Percentiles rank a stretch among this genome's conserved stretches.
Conservation (phyloP, 1,140 invertebrate species). For the Phymastichus coffea region DNA sequence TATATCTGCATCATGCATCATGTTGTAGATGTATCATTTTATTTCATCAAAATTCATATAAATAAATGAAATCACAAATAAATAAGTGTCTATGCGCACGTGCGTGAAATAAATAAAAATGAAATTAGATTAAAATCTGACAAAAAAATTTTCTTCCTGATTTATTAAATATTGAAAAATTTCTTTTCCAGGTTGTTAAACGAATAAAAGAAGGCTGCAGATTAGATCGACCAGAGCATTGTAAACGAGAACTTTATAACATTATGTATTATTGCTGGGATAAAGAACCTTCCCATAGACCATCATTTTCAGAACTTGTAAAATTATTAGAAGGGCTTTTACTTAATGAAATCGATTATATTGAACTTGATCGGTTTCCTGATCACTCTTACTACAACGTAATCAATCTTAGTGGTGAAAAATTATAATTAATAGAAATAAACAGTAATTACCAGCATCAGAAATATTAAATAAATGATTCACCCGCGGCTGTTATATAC, state of each 20-base stretch:
- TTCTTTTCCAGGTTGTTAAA: conserved; percentile 64
- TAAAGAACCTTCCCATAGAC: conserved; percentile 73
- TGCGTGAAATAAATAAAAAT: too few species aligned
- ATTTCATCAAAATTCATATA: too few species aligned
- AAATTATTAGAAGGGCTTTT: conserved; percentile 77
- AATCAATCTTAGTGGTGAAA: conserved; percentile 80
- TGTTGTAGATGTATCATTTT: too few species aligned
- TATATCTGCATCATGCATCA: too few species aligned
- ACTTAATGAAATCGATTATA: conserved; percentile 88
- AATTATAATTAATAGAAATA: conserved; percentile 69
- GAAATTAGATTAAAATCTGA: too few species aligned
- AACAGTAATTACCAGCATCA: too few species aligned
- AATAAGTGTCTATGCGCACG: too few species aligned
- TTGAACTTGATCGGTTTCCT: conserved; percentile 88
- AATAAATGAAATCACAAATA: too few species aligned
- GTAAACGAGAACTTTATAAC: conserved; percentile 84
- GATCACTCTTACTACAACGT: conserved; percentile 95
- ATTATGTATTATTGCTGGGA: conserved; percentile 95
- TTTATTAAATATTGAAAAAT: too few species aligned
- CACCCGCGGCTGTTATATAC: too few species aligned
- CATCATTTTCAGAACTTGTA: conserved; percentile 78
- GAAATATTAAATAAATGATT: too few species aligned
- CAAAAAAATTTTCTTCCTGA: too few species aligned
- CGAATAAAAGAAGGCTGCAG: conserved; percentile 73
- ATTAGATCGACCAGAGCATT: conserved; percentile 86